phyloP scores from a whole-genome alignment of 2,797 vertebrate genomes.

The Catostomus latipinnis region DNA sequence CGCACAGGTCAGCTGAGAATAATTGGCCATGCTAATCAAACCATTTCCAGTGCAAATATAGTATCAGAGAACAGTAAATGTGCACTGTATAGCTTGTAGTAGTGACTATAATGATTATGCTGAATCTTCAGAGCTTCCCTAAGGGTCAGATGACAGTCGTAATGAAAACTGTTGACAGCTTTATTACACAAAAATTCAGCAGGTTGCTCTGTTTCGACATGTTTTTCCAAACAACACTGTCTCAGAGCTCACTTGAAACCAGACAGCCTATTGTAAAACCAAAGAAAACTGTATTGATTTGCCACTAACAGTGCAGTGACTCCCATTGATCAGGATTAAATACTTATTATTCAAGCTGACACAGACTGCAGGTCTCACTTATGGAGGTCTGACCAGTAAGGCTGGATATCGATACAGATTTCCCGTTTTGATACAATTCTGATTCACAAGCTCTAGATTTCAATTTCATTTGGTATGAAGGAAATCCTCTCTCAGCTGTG shows the following conservation, averaged over 20 bases:
- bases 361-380: constrained; percentile 79
- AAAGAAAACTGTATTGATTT: constrained; percentile 87
- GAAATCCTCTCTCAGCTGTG: too few relatives aligned
- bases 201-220: constrained; percentile 66
- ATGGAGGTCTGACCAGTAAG: constrained; percentile 68
- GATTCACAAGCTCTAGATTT: too few relatives aligned
- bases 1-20: not conserved
- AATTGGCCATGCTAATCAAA: not conserved
- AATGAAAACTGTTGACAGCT: constrained; percentile 66
- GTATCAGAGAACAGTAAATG: not conserved
- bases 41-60: not conserved
- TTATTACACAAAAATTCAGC: constrained; percentile 66
- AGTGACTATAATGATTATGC: constrained; percentile 14
- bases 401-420: too few relatives aligned
- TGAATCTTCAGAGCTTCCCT: not conserved
- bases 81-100: not conserved
- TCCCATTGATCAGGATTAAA: constrained; percentile 83
- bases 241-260: constrained; percentile 80
- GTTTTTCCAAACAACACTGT: constrained; percentile 72
- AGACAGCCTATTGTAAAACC: constrained; percentile 83
- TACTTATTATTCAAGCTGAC: constrained; percentile 82
- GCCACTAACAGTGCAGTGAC: constrained; percentile 77
- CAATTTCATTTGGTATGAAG: too few relatives aligned
- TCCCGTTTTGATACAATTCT: too few relatives aligned
- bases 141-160: constrained; percentile 51